Evolutionary conservation across 2,888 invertebrate genomes (phyloP).

Genomic region (Calameuta filiformis): DNA sequence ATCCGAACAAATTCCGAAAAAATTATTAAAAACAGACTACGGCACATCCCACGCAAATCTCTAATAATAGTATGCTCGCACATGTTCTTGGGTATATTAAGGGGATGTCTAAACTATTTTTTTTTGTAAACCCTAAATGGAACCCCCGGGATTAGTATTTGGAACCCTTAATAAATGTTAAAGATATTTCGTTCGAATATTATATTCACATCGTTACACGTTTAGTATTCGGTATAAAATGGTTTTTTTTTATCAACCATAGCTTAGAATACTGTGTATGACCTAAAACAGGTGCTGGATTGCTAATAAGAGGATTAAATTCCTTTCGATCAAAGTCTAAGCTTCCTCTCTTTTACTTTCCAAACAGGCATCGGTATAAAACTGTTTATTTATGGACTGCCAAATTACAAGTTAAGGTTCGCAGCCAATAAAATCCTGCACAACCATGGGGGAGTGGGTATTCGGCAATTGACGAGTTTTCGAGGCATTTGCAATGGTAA

Average conservation of each 20-base stretch:
- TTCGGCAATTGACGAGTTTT: conserved; percentile 23
- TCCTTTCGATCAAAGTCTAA: background rate
- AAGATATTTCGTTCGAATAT: background rate
- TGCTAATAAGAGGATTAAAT: background rate
- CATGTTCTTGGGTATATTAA: no score
- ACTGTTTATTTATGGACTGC: conserved; percentile 24
- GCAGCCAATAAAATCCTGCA: conserved; percentile 22
- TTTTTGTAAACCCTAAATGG: background rate
- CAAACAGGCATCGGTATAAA: conserved; percentile 12
- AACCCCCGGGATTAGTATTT: background rate
- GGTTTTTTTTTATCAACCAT: background rate
- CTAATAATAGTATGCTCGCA: background rate
- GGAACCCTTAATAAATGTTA: background rate
- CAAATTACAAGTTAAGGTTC: conserved; percentile 26
- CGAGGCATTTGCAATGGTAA: conserved; percentile 25
- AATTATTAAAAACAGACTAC: background rate
- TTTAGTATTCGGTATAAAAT: no score
- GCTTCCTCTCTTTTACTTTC: background rate
- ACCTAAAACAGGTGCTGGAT: background rate
- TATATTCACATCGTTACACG: background rate
- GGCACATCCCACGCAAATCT: background rate
- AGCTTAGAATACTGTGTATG: background rate
- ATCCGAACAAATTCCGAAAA: background rate
- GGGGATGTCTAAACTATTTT: no score
- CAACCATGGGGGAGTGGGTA: conserved; percentile 13